Base-by-base conservation (phyloP, 2,888 invertebrate genomes). In the Sphinx pinastri region DNA sequence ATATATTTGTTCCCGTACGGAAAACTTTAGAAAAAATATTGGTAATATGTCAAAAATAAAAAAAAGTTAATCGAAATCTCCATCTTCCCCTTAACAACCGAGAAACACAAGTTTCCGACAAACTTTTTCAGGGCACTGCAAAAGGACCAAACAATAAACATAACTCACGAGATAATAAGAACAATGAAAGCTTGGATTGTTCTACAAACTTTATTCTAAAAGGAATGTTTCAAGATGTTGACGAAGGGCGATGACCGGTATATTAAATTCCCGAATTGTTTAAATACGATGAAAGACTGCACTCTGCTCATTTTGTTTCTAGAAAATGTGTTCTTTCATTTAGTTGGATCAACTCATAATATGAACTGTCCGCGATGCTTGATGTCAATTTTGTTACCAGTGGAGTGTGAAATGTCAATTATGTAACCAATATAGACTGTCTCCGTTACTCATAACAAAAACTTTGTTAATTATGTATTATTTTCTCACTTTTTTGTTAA, bases 91-190 rank as follows among this genome's bases (percentile, higher is more conserved):
- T 69, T 69, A 69, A 69, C 14, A 47, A 0, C 25, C 63, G 38
- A 52, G 51, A 51, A 57, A 31, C 19, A 47, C 52, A 70, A 69
- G 57, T 68, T 55, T 54, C 49, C 54, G 68, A 16, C 11, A 68
- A 74, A 74, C 69, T 76, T 74, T 74, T 74, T 74, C 70, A 63
- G 68, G 68, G 47, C 71, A 58, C 68, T 67, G 71, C 76, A 71
- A 76, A 77, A 73, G 77, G 70, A 67, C 68, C 77, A 19, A 71
- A 76, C 76, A 74, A 77, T 81, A 84, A 83, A 83, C 82, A 83
- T 81, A 83, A 82, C 84, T 85, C 77, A 75, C 80, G 77, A 81
- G 80, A 83, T 81, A 86, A 85, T 84, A 83, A 82, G 80, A 80
- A 84, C 79, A 84, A 83, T 84, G 83, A 83, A 81, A 80, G 77